Evolutionary conservation across 1,140 invertebrate genomes (phyloP).

Genomic region (Drosophila erecta): DNA sequence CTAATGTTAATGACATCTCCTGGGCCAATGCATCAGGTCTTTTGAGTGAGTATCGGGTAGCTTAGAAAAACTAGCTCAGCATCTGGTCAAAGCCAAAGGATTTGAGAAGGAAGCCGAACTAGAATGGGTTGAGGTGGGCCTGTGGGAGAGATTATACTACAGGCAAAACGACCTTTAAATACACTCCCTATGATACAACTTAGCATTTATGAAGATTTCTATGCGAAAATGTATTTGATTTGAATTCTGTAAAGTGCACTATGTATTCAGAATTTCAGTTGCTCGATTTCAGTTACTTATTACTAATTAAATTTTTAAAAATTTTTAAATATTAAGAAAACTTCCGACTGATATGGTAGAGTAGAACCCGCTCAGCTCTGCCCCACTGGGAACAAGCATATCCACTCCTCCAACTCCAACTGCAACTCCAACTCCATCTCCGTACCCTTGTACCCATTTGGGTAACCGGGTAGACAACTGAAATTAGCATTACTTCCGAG

Average conservation of each 20-base stretch:
- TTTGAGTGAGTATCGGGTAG: constrained; percentile 30
- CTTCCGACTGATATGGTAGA: no score
- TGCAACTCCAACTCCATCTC: no score
- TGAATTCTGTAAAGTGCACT: no score
- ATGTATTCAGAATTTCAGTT: no score
- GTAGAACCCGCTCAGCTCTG: constrained; percentile 4
- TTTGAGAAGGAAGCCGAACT: constrained; percentile 2
- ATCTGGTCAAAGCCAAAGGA: constrained; percentile 41
- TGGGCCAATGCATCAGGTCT: constrained; percentile 71
- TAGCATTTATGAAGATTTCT: no score
- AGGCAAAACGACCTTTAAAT: background rate
- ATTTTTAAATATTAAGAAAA: no score
- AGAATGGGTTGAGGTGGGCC: background rate
- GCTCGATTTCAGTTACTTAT: no score
- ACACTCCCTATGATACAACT: background rate
- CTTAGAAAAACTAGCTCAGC: constrained; percentile 63
- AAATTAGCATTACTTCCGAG: constrained; percentile 84
- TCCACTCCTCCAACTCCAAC: background rate
- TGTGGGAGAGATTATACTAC: no score
- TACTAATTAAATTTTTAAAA: no score
- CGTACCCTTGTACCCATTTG: constrained; percentile 25
- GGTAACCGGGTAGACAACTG: constrained; percentile 43
- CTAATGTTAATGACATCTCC: constrained; percentile 80
- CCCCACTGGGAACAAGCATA: background rate
- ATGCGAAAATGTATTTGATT: no score